Evolutionary conservation across 2,113 vertebrate species (phyloP), one percentile per base, ranked within the genome.

Genomic region (Forbesichthys agassizii): DNA sequence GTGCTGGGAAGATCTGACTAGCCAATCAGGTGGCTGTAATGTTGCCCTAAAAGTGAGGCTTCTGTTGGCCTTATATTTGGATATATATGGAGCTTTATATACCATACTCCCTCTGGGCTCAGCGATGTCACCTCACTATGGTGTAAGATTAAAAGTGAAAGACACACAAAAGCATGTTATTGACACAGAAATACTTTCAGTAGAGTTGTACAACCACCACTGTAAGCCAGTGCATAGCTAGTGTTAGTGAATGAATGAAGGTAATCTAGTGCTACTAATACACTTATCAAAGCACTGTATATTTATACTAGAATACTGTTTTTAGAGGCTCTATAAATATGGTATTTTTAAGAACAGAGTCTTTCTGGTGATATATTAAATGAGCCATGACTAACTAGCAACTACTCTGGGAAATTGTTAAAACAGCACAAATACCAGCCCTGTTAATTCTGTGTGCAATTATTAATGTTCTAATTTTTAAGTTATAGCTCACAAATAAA

Each of bases 1-100:
- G 60, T 55, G 48, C 46, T 18, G 58, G 69, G 59, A 71, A 53
- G 60, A 69, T 74, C 71, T 59, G 51, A 5, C 61, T 11, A 27
- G 62, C 16, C 4, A 12, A 61, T 63, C 66, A 27, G 60, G 53
- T 49, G 69, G 74, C 53, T 79, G 68, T 18, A 49, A 48, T 75
- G 61, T 59, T 59, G 72, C 71, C 54, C 68, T 59, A 64, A 33
- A 64, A 55, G 61, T 55, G 48, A 16, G 56, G 48, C 59, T 65
- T 72, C 63, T 55, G 77, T 42, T 75, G 36, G 55, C 60, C 62
- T 74, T 73, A 73, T 84, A 82, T 88, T 87, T 89, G 84, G 36
- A 82, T 76, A 83, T 74, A 27, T 63, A 74, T 73, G 63, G 73
- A 53, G 71, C 74, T 83, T 77, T 86, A 79, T 80, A 83, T 76